phyloP scores from a whole-genome alignment of 2,797 vertebrate species.

The Pachyuromys duprasi region DNA sequence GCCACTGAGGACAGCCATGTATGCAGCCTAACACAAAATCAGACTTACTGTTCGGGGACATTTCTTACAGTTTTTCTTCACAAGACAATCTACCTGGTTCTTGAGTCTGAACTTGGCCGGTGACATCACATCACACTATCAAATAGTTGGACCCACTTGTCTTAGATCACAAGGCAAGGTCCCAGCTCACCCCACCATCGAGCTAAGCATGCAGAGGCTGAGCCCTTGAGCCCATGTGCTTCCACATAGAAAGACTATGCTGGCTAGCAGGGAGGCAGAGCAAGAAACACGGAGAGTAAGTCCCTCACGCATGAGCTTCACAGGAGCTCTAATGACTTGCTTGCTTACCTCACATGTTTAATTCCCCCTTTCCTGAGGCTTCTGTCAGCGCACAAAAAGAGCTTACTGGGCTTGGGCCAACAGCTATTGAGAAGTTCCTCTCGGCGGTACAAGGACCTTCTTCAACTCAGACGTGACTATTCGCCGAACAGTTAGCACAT shows the following conservation, averaged over 20 bases:
- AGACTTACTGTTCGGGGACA: not conserved
- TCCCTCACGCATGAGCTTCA: fast-evolving
- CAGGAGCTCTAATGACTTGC: not conserved
- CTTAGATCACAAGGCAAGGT: not conserved
- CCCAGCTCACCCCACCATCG: not conserved
- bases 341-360: not conserved
- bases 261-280: not conserved
- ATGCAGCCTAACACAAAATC: not conserved
- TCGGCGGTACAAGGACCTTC: not conserved
- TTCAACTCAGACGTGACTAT: not conserved
- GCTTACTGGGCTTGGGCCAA: not conserved
- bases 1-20: not conserved
- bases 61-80: not conserved
- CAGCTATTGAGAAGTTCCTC: not conserved
- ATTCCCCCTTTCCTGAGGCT: not conserved
- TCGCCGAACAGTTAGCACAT: not conserved
- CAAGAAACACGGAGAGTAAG: too few species aligned
- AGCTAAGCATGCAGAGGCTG: not conserved
- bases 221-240: not conserved
- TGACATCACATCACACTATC: not conserved
- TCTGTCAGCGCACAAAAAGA: not conserved
- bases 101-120: not conserved
- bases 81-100: not conserved
- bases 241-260: fast-evolving
- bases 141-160: not conserved